Evolutionary conservation across 1,140 invertebrate genomes (phyloP).

Genomic region (Atopsyche davidsoni): DNA sequence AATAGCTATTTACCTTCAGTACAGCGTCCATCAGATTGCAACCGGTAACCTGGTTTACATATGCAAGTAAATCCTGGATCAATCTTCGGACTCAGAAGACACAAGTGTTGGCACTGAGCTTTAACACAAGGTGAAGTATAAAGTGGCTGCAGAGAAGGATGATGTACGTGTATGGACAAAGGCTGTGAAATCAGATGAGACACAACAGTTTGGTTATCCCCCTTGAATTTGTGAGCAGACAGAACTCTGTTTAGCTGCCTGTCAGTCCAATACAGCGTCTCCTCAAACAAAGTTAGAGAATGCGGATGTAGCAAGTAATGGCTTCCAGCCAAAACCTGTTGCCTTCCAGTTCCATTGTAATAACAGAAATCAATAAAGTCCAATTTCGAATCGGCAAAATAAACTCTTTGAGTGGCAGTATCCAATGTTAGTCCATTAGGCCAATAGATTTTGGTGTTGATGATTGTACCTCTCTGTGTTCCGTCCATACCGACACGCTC

Average conservation of each 20-base stretch:
- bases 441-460: slow-evolving; percentile 97
- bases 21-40: slow-evolving; percentile 65
- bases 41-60: slow-evolving; percentile 82
- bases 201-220: slow-evolving; percentile 85
- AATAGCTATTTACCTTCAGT: slow-evolving; percentile 49
- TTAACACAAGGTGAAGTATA: slow-evolving; percentile 75
- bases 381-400: slow-evolving; percentile 96
- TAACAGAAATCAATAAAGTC: slow-evolving; percentile 98
- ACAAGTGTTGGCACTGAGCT: slow-evolving; percentile 82
- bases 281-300: slow-evolving; percentile 87
- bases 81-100: slow-evolving; percentile 72
- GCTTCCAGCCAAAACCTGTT: slow-evolving; percentile 80
- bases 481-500: slow-evolving; percentile 96
- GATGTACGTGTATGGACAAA: slow-evolving; percentile 88
- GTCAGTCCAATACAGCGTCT: slow-evolving; percentile 96
- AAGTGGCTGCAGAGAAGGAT: slow-evolving; percentile 87
- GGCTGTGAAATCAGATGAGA: slow-evolving; percentile 93
- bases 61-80: slow-evolving; percentile 76
- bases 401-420: slow-evolving; percentile 86
- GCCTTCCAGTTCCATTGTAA: slow-evolving; percentile 87
- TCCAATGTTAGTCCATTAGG: slow-evolving; percentile 95
- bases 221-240: slow-evolving; percentile 86
- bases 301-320: slow-evolving; percentile 94
- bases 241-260: slow-evolving; percentile 82
- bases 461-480: slow-evolving; percentile 75